A percentile compares a stretch with the other conserved stretches of the same genome.
Conservation (phyloP, 2,888 invertebrate genomes). For the Nasonia oneida region DNA sequence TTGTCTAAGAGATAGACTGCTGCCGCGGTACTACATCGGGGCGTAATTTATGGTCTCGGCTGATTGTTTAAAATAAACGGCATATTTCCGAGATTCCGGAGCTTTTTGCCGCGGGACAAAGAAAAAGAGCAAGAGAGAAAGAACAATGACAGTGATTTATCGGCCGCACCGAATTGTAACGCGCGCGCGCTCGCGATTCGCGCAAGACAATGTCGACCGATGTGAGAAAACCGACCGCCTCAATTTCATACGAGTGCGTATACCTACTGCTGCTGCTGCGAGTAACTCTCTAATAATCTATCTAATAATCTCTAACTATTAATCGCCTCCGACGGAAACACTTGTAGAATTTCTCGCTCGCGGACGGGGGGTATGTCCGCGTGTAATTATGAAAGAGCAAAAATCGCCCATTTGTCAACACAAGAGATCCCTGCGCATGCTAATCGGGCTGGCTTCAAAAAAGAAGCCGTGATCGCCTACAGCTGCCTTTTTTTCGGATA, state of each 20-base stretch:
- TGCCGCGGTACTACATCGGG: neutral
- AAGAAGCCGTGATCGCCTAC: neutral
- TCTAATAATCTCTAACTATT: no score
- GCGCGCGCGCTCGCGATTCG: neutral
- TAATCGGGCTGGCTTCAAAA: neutral
- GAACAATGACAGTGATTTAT: slow-evolving; percentile 70
- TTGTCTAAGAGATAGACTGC: neutral
- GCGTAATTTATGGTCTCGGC: slow-evolving; percentile 50
- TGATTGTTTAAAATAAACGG: slow-evolving; percentile 62
- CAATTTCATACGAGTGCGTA: slow-evolving; percentile 10
- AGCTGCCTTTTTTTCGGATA: no score
- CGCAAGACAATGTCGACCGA: slow-evolving; percentile 69
- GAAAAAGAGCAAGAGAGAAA: slow-evolving; percentile 24
- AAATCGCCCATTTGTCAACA: neutral
- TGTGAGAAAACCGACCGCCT: slow-evolving; percentile 48
- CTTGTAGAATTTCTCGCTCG: slow-evolving; percentile 34
- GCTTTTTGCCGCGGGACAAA: slow-evolving; percentile 35
- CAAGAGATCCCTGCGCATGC: neutral
- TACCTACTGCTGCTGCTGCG: no score
- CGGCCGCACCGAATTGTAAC: slow-evolving; percentile 67
- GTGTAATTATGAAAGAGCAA: neutral
- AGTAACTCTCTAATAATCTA: neutral
- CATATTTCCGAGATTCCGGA: slow-evolving; percentile 61
- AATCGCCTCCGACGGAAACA: slow-evolving; percentile 34
- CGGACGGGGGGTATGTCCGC: neutral